Evolutionary conservation across 2,888 invertebrate genomes (phyloP).

Genomic region (Leptarthrus brevirostris): DNA sequence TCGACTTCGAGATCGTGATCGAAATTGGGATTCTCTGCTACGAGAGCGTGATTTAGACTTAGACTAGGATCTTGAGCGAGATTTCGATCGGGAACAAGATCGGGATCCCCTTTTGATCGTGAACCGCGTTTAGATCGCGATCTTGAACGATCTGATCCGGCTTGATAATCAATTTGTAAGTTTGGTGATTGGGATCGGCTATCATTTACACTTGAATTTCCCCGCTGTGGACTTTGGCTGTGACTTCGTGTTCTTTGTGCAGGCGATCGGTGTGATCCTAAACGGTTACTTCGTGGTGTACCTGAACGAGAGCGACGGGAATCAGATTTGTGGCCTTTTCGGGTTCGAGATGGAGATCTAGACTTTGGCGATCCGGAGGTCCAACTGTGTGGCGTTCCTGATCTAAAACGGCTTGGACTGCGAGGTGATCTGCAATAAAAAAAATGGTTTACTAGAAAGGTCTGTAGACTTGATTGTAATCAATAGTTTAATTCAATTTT

Average conservation of each 20-base stretch:
- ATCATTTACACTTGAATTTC: slow-evolving; percentile 63
- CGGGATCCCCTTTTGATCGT: too few species aligned
- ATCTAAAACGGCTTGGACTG: slow-evolving; percentile 54
- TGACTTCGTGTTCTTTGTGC: slow-evolving; percentile 28
- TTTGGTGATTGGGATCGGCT: slow-evolving; percentile 70
- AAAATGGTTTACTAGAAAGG: too few species aligned
- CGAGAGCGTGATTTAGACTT: slow-evolving; percentile 61
- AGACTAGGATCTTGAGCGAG: slow-evolving; percentile 65
- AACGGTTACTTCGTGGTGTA: slow-evolving; percentile 53
- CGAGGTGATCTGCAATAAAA: slow-evolving; percentile 68
- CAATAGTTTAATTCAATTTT: too few species aligned
- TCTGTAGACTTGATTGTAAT: too few species aligned
- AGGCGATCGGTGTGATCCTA: slow-evolving; percentile 50
- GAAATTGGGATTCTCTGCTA: slow-evolving; percentile 63
- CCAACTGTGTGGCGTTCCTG: slow-evolving; percentile 55
- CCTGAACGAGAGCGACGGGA: slow-evolving; percentile 55
- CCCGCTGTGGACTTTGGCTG: slow-evolving; percentile 2
- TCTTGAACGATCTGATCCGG: slow-evolving; percentile 61
- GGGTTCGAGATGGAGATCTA: slow-evolving; percentile 57
- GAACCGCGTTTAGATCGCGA: slow-evolving; percentile 60
- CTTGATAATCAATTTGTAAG: slow-evolving; percentile 69
- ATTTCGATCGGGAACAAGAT: slow-evolving; percentile 61
- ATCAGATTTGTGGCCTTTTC: slow-evolving; percentile 57
- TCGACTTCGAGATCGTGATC: slow-evolving; percentile 58
- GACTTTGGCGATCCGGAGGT: slow-evolving; percentile 48